A percentile compares a stretch with the other conserved stretches of the same genome.
Evolutionary conservation across 2,113 vertebrate species (phyloP).

Genomic region (Ploceus nigricollis): DNA sequence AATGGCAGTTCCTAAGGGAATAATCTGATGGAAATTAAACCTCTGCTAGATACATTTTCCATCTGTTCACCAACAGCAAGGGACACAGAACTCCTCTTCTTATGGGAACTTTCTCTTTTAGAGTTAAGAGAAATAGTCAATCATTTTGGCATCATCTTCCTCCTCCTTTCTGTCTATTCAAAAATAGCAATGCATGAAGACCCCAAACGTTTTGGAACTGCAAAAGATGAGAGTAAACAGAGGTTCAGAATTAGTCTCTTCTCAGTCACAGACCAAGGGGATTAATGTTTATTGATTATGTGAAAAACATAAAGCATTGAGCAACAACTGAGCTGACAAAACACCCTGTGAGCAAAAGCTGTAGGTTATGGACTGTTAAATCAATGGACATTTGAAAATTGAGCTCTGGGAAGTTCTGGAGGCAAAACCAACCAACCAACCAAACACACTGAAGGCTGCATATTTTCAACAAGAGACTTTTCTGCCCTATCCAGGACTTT

Average conservation of each 20-base stretch:
- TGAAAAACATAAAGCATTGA: not conserved
- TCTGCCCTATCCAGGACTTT: not conserved
- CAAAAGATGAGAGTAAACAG: not conserved
- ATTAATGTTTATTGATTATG: not conserved
- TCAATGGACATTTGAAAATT: not conserved
- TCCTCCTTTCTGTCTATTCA: not conserved
- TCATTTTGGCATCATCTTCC: not conserved
- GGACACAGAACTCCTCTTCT: not conserved
- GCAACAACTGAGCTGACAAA: not conserved
- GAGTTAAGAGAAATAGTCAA: not conserved
- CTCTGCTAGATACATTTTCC: not conserved
- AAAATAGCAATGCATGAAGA: not conserved
- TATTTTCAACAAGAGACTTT: not conserved
- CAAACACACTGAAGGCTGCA: not conserved
- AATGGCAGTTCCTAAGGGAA: not conserved
- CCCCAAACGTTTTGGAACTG: not conserved
- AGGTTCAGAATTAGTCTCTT: not conserved
- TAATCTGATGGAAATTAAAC: not conserved
- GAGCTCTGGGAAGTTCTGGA: not conserved
- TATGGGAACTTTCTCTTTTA: not conserved
- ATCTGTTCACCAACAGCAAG: not conserved
- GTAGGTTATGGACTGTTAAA: not conserved
- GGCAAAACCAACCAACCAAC: not conserved
- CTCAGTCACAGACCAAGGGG: not conserved
- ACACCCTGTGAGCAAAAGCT: not conserved